Conservation (phyloP, 2,797 vertebrate species). For the Bradypus variegatus region DNA sequence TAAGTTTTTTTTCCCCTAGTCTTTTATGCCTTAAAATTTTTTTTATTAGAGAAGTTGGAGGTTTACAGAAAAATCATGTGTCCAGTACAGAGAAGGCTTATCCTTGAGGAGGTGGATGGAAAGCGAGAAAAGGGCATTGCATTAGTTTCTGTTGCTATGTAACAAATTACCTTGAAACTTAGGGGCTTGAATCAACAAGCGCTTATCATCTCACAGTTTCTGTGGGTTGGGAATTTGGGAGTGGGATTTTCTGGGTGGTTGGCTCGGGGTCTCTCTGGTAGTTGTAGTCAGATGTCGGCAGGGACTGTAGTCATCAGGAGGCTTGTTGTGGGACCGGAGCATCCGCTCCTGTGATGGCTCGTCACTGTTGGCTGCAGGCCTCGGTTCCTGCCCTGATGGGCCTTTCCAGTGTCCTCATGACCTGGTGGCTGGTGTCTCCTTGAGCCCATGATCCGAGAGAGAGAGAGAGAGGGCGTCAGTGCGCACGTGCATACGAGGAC, state of each 20-base stretch:
- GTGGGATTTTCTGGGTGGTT: not conserved
- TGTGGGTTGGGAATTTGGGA: not conserved
- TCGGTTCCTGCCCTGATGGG: not conserved
- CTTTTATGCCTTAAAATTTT: no score
- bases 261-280: not conserved
- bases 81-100: no score
- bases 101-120: not conserved
- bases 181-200: not conserved
- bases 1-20: no score
- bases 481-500: not conserved
- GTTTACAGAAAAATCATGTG: no score
- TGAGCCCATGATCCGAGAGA: not conserved
- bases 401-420: no score
- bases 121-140: not conserved
- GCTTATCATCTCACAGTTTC: not conserved
- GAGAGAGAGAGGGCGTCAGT: no score
- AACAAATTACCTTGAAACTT: not conserved
- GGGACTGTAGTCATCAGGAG: not conserved
- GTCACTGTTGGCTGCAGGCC: not conserved
- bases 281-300: not conserved
- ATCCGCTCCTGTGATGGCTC: not conserved
- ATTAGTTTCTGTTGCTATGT: not conserved
- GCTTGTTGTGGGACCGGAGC: not conserved
- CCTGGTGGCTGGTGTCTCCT: not conserved
- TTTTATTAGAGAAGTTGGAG: no score